Base-by-base conservation (phyloP, 1,140 invertebrate genomes). In the Tribolium madens region DNA sequence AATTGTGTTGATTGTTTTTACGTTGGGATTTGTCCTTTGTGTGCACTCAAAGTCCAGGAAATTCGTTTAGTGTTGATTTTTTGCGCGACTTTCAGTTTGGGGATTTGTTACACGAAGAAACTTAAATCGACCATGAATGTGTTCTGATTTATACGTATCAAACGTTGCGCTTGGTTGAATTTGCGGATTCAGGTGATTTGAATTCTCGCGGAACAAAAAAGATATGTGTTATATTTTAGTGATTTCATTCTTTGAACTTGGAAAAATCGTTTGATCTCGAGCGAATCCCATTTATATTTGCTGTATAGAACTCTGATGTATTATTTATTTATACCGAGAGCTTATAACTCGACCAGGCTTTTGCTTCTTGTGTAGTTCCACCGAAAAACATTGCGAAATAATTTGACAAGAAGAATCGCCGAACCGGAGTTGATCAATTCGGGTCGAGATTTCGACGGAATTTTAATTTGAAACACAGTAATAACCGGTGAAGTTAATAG, bases 111-210 rank as follows among this genome's bases (percentile, higher is more conserved):
- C 53, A 60, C 7, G 53, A 26, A 26, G 18, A 48, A 76, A 31
- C 47, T 72, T 9, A 50, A 68, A 76, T 76, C 68, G 68, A 50
- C 48, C 52, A 50, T 42, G 68, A 50, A 76, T 47, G 50, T 76
- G 68, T 70, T 73, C 70, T 69, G 77, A 78, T 78, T 78, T 78
- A 75, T 79, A 69, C 53, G 68, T 73, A 79, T 79, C 68, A 79
- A 79, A 79, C 73, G 50, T 76, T 50, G 53, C 77, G 75, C 77
- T 79, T 73, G 36, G 68, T 60, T 79, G 77, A 76, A 73, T 79
- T 79, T 79, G 77, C 57, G 69, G 77, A 52, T 71, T 76, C 77
- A 79, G 75, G 74, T 72, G 68, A 79, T 79, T 79, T 72, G 60
- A 79, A 79, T 79, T 76, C 69, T 36, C 52, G 26, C 75, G 68